Conservation (phyloP, 2,888 invertebrate species). For the Scrobipalpa costella region DNA sequence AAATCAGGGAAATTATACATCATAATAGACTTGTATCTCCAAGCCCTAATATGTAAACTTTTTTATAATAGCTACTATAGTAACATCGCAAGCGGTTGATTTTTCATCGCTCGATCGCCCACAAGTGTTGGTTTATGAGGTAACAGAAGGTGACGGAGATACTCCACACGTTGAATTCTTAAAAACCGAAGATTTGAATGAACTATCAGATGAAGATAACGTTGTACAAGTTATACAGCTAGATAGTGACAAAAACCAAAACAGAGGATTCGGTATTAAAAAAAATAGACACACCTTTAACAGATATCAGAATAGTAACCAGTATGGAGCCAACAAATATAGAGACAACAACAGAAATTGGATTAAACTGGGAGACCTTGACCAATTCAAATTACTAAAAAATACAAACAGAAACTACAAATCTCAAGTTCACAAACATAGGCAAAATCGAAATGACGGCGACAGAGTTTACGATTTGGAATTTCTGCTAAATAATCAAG, state of each 20-base stretch:
- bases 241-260: too few species aligned
- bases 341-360: neutral
- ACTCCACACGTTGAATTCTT: neutral
- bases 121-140: slow-evolving; percentile 3
- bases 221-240: neutral
- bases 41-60: neutral
- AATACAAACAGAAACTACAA: neutral
- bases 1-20: too few species aligned
- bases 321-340: neutral
- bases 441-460: too few species aligned
- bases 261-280: too few species aligned
- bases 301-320: neutral
- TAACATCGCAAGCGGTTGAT: neutral
- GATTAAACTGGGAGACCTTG: neutral
- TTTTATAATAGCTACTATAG: neutral
- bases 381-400: neutral
- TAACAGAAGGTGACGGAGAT: neutral
- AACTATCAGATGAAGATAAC: neutral
- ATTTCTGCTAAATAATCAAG: too few species aligned
- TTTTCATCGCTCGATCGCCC: neutral
- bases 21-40: neutral
- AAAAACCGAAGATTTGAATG: neutral
- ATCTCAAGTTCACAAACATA: neutral
- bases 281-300: neutral
- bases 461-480: too few species aligned